Evolutionary conservation across 2,797 vertebrate species (phyloP).

Genomic region (Heterohyrax brucei): DNA sequence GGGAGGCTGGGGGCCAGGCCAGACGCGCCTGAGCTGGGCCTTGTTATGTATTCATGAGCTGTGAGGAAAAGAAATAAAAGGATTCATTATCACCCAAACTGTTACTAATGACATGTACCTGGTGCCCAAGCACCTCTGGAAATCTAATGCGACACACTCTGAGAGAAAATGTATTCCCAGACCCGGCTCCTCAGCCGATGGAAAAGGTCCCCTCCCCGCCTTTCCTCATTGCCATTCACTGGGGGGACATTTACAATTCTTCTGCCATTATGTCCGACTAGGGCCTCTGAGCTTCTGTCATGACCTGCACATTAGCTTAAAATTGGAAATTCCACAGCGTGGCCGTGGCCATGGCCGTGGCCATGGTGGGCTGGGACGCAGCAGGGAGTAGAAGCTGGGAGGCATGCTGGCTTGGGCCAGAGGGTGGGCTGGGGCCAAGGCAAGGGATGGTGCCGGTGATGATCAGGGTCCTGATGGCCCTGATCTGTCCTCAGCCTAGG

Average conservation of each 20-base stretch:
- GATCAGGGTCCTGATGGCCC: background rate
- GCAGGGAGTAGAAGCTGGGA: conserved; percentile 76
- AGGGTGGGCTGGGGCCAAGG: conserved; percentile 27
- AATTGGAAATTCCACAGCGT: conserved; percentile 95
- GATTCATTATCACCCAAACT: conserved; percentile 99
- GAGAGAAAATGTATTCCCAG: conserved; percentile 95
- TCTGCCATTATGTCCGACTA: conserved; percentile 99
- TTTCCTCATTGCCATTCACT: conserved; percentile 92
- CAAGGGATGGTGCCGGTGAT: background rate
- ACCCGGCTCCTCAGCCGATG: conserved; percentile 89
- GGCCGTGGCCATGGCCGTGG: conserved; percentile 76
- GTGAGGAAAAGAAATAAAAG: conserved; percentile 98
- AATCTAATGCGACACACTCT: conserved; percentile 99
- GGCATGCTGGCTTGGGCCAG: conserved; percentile 14
- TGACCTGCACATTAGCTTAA: conserved; percentile 97
- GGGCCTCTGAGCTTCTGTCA: conserved; percentile 96
- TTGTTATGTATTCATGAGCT: conserved; percentile 99
- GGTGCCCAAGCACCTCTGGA: conserved; percentile 98
- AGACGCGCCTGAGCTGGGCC: conserved; percentile 93
- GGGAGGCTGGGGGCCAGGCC: conserved; percentile 86
- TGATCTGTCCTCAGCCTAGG: fast-evolving
- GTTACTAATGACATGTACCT: conserved; percentile 99
- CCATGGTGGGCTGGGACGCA: conserved; percentile 58
- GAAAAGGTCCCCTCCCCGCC: conserved; percentile 90
- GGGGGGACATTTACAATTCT: conserved; percentile 98